These are phyloP conservation scores for Plotosus lineatus DNA, from an alignment of 2,113 vertebrate species.

Conservation along the genomic window DNA sequence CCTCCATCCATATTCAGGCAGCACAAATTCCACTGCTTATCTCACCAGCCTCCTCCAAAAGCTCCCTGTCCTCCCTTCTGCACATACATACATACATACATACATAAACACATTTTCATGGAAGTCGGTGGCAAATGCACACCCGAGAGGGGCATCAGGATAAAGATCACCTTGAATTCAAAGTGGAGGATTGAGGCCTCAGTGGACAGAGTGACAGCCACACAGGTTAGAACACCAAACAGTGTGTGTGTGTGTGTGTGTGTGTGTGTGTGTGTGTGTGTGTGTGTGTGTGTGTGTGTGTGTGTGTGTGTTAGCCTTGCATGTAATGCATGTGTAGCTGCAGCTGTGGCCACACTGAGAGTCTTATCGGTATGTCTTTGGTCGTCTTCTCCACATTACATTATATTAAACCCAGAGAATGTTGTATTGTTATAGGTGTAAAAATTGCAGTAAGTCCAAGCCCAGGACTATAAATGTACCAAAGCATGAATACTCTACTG, in stretches of 20 bases:
- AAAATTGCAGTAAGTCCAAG: background rate
- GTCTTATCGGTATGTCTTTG: background rate
- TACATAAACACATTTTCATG: slow-evolving; percentile 79
- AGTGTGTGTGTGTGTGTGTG: slow-evolving; percentile 5
- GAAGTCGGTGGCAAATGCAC: slow-evolving; percentile 69
- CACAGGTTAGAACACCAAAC: slow-evolving; percentile 51
- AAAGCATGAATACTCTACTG: background rate
- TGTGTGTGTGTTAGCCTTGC: background rate
- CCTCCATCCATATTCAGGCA: slow-evolving; percentile 79
- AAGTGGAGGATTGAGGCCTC: slow-evolving; percentile 75
- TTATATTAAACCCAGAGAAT: background rate
- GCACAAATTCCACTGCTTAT: slow-evolving; percentile 80
- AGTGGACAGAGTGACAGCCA: slow-evolving; percentile 57
- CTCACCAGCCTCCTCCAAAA: slow-evolving; percentile 69
- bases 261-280: slow-evolving; percentile 8
- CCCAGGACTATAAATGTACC: background rate
- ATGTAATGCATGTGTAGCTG: background rate
- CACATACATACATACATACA: slow-evolving; percentile 82
- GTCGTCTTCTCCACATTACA: background rate
- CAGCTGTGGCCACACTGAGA: background rate
- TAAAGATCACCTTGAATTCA: slow-evolving; percentile 81
- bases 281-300: background rate
- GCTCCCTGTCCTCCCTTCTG: slow-evolving; percentile 67
- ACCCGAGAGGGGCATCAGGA: slow-evolving; percentile 61
- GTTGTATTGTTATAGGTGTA: background rate